A percentile compares a stretch with the other conserved stretches of the same genome.
phyloP scores from a whole-genome alignment of 37 sponge, comb jelly and placozoan species.

The Geodia barretti region DNA sequence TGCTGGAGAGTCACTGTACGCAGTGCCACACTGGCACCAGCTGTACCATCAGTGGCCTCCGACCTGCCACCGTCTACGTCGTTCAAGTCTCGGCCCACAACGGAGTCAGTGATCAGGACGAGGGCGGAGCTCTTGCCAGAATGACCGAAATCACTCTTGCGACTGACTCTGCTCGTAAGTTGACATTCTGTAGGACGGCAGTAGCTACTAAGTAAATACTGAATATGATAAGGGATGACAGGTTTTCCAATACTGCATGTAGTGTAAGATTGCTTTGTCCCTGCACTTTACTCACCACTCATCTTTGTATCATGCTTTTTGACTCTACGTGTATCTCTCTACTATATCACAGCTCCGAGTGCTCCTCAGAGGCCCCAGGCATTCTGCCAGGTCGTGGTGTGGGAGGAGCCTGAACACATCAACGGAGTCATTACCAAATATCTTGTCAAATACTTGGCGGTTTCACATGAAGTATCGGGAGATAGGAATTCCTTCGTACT shows the following conservation, averaged over 20 bases:
- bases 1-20: neutral
- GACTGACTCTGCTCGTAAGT: neutral
- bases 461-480: too few species aligned
- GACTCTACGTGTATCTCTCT: too few species aligned
- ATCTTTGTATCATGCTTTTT: too few species aligned
- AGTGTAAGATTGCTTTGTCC: too few species aligned
- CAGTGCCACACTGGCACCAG: neutral
- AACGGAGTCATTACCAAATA: neutral
- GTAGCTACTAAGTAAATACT: too few species aligned
- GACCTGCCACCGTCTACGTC: neutral
- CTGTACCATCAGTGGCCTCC: neutral
- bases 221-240: too few species aligned
- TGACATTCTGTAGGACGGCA: neutral
- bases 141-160: neutral
- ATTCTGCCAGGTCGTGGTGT: neutral
- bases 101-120: constrained; percentile 3
- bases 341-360: neutral
- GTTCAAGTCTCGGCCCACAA: neutral
- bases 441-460: too few species aligned
- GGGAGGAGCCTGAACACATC: neutral
- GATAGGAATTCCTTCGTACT: too few species aligned
- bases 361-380: neutral
- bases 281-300: too few species aligned
- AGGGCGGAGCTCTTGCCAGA: neutral
- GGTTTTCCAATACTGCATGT: too few species aligned